Evolutionary conservation across 2,113 vertebrate species (phyloP).

Genomic region (Thamnaconus septentrionalis): DNA sequence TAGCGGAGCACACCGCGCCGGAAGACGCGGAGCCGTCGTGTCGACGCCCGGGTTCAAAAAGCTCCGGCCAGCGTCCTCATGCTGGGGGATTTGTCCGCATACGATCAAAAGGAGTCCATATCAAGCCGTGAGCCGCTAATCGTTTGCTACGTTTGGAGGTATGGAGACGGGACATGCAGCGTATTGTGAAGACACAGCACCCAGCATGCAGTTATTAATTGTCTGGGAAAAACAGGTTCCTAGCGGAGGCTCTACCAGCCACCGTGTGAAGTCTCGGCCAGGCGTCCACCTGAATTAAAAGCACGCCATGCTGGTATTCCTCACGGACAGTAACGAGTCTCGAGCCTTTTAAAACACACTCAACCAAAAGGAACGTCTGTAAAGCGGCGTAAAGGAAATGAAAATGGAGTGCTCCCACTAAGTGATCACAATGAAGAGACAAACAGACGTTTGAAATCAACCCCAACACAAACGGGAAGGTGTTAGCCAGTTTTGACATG

Average conservation of each 20-base stretch:
- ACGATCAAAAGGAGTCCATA: slow-evolving; percentile 25
- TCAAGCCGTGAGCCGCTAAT: slow-evolving; percentile 19
- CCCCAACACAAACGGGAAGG: slow-evolving; percentile 5
- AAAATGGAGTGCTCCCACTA: not conserved
- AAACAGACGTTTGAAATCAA: slow-evolving; percentile 14
- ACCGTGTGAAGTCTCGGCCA: slow-evolving; percentile 9
- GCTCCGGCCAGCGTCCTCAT: slow-evolving; percentile 19
- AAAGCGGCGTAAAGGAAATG: not conserved
- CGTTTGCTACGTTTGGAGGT: slow-evolving; percentile 11
- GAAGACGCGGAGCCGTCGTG: slow-evolving; percentile 49
- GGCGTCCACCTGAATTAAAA: slow-evolving; percentile 11
- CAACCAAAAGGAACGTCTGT: not conserved
- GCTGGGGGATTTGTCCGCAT: slow-evolving; percentile 18
- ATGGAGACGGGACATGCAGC: slow-evolving; percentile 3
- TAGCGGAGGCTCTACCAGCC: not conserved
- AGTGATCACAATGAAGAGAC: not conserved
- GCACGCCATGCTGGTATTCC: not conserved
- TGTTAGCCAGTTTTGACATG: slow-evolving; percentile 14
- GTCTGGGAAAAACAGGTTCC: slow-evolving; percentile 7
- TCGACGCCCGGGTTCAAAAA: not conserved
- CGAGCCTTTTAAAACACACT: not conserved
- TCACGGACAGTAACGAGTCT: not conserved
- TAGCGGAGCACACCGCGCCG: slow-evolving; percentile 47
- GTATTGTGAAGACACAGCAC: slow-evolving; percentile 5
- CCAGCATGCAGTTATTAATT: slow-evolving; percentile 12